Percentiles rank a stretch among this genome's conserved stretches.
Evolutionary conservation across 2,113 vertebrate genomes (phyloP).

Genomic region (Prietella phreatophila): DNA sequence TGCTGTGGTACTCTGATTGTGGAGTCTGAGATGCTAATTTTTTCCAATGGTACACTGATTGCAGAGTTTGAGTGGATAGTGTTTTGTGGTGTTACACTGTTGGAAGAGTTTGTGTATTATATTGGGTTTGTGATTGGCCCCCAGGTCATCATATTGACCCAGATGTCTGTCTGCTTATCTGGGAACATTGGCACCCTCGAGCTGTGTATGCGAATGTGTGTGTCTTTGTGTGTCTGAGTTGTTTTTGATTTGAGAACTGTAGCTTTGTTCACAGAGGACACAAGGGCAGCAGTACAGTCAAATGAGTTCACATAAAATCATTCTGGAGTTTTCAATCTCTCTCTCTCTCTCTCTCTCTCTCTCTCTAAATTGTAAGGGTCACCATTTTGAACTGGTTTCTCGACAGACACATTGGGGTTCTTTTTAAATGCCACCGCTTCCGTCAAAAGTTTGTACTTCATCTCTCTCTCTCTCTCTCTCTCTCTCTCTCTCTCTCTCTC

Average conservation of each 20-base stretch:
- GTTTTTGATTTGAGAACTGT: neutral
- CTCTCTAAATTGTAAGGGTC: neutral
- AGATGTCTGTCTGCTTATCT: conserved; percentile 29
- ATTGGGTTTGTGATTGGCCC: conserved; percentile 3
- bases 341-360: conserved; percentile 4
- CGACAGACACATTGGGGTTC: no score
- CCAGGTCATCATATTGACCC: conserved; percentile 43
- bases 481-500: no score
- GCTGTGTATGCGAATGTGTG: neutral
- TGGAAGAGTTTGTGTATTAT: conserved; percentile 17
- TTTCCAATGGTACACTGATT: neutral
- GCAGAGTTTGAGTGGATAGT: neutral
- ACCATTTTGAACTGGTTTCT: neutral
- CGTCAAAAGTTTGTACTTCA: neutral
- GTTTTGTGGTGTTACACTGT: neutral
- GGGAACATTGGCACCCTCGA: conserved; percentile 32
- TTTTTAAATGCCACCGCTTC: no score
- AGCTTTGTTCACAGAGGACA: neutral
- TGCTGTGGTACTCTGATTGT: neutral
- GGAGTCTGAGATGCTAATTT: neutral
- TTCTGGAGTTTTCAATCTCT: neutral
- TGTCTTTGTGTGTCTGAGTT: neutral
- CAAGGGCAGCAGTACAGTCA: neutral
- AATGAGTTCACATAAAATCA: conserved; percentile 16
- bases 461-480: neutral